Conservation (phyloP, 2,797 vertebrate genomes). For the Euphonia xanthogaster region DNA sequence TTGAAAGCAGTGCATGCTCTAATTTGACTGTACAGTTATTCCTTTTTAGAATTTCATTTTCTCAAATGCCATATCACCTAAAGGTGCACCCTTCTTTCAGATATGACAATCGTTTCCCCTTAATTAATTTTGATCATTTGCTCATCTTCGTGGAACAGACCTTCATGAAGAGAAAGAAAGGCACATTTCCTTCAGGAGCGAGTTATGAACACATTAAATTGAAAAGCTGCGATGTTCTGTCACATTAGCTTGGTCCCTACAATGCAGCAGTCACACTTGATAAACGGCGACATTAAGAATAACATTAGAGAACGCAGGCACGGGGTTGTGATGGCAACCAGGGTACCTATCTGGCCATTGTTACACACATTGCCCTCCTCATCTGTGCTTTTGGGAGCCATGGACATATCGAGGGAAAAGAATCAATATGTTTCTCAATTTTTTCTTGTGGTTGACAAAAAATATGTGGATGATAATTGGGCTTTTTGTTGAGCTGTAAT, state of each 20-base stretch:
- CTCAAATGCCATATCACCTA: not conserved
- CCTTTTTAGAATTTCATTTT: not conserved
- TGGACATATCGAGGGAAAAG: not conserved
- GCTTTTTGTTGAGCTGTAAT: not conserved
- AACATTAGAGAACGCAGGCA: slow-evolving; percentile 19
- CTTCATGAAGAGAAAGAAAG: not conserved
- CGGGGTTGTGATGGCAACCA: slow-evolving; percentile 50
- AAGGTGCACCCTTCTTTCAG: not conserved
- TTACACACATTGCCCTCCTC: not conserved
- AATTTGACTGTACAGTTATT: not conserved
- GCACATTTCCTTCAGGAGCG: slow-evolving; percentile 7
- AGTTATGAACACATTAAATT: slow-evolving; percentile 19
- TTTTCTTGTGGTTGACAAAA: not conserved
- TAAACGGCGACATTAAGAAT: slow-evolving; percentile 35
- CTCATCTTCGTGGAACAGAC: not conserved
- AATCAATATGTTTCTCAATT: not conserved
- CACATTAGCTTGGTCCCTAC: slow-evolving; percentile 30
- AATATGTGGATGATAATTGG: not conserved
- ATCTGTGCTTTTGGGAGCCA: not conserved
- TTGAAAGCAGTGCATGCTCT: not conserved
- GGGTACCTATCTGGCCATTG: not conserved
- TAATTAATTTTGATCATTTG: slow-evolving; percentile 43
- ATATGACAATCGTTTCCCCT: not conserved
- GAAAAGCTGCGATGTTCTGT: slow-evolving; percentile 42
- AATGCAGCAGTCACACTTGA: not conserved